Conservation (phyloP, 2,888 invertebrate genomes). For the Cheilosia vernalis region DNA sequence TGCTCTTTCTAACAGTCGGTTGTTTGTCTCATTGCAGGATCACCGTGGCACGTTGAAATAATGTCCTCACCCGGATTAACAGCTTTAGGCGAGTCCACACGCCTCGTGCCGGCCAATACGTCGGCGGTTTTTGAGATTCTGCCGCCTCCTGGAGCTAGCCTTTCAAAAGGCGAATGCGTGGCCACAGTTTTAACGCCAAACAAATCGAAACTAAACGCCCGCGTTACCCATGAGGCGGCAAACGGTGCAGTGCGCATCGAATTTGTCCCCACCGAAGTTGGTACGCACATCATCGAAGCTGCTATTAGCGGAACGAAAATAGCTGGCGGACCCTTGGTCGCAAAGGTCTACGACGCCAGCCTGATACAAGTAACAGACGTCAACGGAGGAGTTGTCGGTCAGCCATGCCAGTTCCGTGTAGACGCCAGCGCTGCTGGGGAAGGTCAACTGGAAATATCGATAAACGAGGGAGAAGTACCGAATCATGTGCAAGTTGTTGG, state of each 20-base stretch:
- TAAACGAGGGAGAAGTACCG: constrained; percentile 99
- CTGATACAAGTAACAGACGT: constrained; percentile 97
- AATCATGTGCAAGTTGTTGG: constrained; percentile 99
- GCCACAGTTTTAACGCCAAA: constrained; percentile 92
- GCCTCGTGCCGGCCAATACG: constrained; percentile 94
- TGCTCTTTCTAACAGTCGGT: constrained; percentile 3
- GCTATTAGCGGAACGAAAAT: constrained; percentile 95
- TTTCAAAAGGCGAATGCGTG: constrained; percentile 85
- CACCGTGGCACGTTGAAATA: constrained; percentile 97
- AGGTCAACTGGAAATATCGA: constrained; percentile 99
- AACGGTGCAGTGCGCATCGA: constrained; percentile 94
- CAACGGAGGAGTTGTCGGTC: constrained; percentile 96
- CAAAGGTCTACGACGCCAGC: constrained; percentile 97
- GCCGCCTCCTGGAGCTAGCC: constrained; percentile 84
- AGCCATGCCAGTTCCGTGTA: constrained; percentile 98
- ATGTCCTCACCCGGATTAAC: constrained; percentile 91
- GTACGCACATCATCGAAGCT: constrained; percentile 96
- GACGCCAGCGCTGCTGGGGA: constrained; percentile 99
- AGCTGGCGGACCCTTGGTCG: constrained; percentile 94
- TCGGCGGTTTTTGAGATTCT: constrained; percentile 93
- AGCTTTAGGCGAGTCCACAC: constrained; percentile 93
- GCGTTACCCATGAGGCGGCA: constrained; percentile 91
- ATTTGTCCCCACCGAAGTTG: constrained; percentile 96
- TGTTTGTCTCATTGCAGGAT: constrained; percentile 86
- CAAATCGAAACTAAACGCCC: constrained; percentile 91